Evolutionary conservation across 2,113 vertebrate genomes (phyloP).

Genomic region (Bos indicus): DNA sequence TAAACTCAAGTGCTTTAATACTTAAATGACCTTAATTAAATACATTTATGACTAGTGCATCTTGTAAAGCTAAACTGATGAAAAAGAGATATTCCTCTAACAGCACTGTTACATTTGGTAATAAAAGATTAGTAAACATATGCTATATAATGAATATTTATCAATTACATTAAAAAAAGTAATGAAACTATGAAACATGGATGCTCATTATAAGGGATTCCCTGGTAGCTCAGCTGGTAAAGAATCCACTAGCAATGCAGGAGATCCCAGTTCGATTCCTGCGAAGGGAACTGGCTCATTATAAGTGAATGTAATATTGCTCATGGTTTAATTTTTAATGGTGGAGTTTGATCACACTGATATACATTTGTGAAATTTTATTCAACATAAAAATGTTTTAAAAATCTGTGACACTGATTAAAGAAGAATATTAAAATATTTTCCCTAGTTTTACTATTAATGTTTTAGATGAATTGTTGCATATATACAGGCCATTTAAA

Average conservation of each 20-base stretch:
- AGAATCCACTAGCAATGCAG: neutral
- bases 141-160: neutral
- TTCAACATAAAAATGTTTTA: conserved; percentile 7
- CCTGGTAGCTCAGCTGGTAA: neutral
- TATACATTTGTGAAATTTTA: neutral
- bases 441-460: conserved; percentile 9
- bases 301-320: neutral
- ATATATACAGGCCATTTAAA: neutral
- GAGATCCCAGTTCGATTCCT: neutral
- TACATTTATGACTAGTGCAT: neutral
- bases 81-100: neutral
- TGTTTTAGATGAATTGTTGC: conserved; percentile 3
- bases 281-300: neutral
- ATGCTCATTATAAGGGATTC: neutral
- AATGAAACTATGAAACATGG: neutral
- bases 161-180: neutral
- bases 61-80: neutral
- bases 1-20: conserved; percentile 39
- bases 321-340: neutral
- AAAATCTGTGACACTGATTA: neutral
- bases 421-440: neutral
- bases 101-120: neutral
- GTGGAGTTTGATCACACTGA: neutral
- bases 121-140: neutral
- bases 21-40: conserved; percentile 1